phyloP scores from a whole-genome alignment of 2,888 invertebrate genomes.

The Argyresthia albistria region DNA sequence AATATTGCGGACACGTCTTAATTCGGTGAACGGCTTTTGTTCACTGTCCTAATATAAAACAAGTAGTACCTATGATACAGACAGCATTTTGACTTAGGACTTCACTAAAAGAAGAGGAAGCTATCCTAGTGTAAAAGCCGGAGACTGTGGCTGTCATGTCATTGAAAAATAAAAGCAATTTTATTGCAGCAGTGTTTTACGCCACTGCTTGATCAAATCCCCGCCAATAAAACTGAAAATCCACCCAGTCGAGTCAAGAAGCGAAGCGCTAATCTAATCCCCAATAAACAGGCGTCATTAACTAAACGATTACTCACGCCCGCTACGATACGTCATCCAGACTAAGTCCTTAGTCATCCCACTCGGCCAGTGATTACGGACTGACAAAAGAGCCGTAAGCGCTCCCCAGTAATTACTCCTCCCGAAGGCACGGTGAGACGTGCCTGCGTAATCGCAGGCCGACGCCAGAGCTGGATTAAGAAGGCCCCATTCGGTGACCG shows the following conservation, averaged over 20 bases:
- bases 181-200: too few species aligned
- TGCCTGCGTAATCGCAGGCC: constrained; percentile 16
- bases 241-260: neutral
- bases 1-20: neutral
- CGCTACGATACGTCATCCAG: neutral
- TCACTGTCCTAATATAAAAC: too few species aligned
- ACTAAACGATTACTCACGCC: neutral
- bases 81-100: too few species aligned
- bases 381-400: constrained; percentile 10
- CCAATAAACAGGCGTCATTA: neutral
- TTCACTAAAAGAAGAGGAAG: too few species aligned
- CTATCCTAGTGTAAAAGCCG: too few species aligned
- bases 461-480: constrained; percentile 16
- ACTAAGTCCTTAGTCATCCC: neutral
- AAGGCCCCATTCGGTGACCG: constrained; percentile 12
- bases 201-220: too few species aligned
- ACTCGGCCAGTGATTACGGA: constrained; percentile 2
- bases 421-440: constrained; percentile 8
- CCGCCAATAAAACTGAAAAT: too few species aligned
- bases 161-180: too few species aligned
- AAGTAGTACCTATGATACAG: too few species aligned
- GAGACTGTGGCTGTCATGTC: too few species aligned
- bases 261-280: neutral
- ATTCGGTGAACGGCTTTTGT: neutral
- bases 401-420: constrained; percentile 8